Conservation (phyloP, 1,140 invertebrate species). For the Steinernema khuongi region DNA sequence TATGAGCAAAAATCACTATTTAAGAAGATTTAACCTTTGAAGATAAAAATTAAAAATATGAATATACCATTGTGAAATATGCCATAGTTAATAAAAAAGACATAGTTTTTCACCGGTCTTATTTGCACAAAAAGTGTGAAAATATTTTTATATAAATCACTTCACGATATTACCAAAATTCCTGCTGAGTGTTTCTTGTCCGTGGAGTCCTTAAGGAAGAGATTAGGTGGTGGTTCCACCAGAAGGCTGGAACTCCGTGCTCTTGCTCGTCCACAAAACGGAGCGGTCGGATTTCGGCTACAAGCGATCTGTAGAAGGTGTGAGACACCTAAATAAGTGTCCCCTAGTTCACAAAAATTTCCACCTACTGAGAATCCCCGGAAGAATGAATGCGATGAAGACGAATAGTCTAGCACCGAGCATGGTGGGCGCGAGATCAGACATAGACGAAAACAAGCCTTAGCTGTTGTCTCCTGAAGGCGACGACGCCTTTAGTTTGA, state of each 20-base stretch:
- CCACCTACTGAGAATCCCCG: neutral
- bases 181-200: neutral
- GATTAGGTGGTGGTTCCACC: neutral
- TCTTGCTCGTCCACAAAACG: neutral
- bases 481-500: no score
- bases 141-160: no score
- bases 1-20: neutral
- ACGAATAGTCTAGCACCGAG: neutral
- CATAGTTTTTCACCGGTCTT: no score
- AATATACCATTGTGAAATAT: no score
- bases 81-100: no score
- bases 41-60: neutral
- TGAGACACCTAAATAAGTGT: neutral
- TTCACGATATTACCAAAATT: neutral
- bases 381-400: neutral
- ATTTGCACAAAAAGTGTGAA: no score
- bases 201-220: neutral
- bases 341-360: neutral
- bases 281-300: neutral
- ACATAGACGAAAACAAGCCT: slow-evolving; percentile 4
- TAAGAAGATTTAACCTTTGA: neutral
- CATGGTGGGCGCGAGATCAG: neutral
- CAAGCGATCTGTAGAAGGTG: neutral
- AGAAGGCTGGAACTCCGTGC: neutral
- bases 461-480: no score